These are phyloP conservation scores for Cancer borealis DNA, from an alignment of 2,888 invertebrate species.

Conservation along the genomic window DNA sequence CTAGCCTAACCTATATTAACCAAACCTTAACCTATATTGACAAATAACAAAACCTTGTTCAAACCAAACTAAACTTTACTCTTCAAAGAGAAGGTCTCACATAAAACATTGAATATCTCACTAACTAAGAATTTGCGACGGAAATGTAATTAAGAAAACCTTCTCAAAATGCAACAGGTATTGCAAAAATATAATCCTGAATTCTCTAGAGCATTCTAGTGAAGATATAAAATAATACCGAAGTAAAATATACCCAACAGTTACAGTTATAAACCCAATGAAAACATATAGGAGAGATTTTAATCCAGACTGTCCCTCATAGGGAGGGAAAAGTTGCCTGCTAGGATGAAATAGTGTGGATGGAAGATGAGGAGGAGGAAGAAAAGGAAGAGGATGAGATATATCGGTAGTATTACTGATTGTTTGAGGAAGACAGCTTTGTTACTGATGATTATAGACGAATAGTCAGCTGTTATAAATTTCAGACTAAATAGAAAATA, in stretches of 20 bases:
- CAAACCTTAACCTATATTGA: no score
- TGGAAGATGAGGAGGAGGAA: background rate
- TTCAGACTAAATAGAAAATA: background rate
- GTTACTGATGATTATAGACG: background rate
- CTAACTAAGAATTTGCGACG: no score
- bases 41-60: no score
- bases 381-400: background rate
- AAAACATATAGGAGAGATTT: background rate
- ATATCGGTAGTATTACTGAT: background rate
- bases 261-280: background rate
- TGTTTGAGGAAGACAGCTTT: background rate
- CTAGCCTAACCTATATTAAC: no score
- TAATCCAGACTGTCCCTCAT: background rate
- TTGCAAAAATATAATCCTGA: no score
- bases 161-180: no score
- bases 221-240: no score
- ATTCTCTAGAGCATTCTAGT: no score
- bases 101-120: no score
- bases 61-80: no score
- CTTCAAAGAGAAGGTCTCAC: no score
- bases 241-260: background rate
- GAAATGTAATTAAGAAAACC: no score
- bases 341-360: background rate
- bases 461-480: background rate
- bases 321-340: background rate